Base-by-base conservation (phyloP, 2,113 vertebrate genomes). In the Orientallactaga bullata region DNA sequence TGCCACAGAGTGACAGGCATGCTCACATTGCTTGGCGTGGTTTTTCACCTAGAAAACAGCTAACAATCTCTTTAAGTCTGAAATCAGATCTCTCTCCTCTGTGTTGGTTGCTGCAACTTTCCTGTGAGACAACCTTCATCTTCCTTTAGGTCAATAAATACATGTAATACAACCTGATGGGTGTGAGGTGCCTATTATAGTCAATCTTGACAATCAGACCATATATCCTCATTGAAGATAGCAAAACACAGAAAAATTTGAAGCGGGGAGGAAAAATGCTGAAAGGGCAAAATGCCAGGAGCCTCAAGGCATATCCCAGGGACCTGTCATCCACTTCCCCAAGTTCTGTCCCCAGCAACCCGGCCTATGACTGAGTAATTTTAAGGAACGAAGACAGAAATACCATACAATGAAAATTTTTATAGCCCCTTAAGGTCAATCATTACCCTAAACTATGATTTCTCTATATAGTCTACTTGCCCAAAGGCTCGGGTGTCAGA, bases 381-480 rank as follows among this genome's bases (percentile, higher is more conserved):
- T 90, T 74, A 95, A 94, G 37, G 42, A 85, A 90, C 13, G 23
- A 68, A 58, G 71, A 89, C 72, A 90, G 92, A 94, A 93, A 93
- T 63, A 85, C n/a, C 71, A 79, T 47, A 35, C 9, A 51, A 30
- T 35, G n/a, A 79, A 77, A 60, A 60, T 42, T 87, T 93, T 94
- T 61, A 71, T 24, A 86, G 32, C 9, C 88, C 55, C 42, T 88
- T 83, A 69, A 8, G 89, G 95, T 89, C 84, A 94, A 74, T 73
- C 16, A 10, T 69, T 93, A 61, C 91, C 88, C 24, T 51, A 85
- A 73, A 88, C 77, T 74, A 85, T 60, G 35, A 42, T 93, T 94
- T 94, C 85, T 90, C 95, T 86, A 88, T 84, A 93, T 78, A 63
- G 80, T 60, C 51, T 79, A 94, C 90, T 91, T 96, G 84, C 81